These are phyloP conservation scores for Meriones unguiculatus DNA, from an alignment of 2,113 vertebrate genomes.

Conservation along the genomic window DNA sequence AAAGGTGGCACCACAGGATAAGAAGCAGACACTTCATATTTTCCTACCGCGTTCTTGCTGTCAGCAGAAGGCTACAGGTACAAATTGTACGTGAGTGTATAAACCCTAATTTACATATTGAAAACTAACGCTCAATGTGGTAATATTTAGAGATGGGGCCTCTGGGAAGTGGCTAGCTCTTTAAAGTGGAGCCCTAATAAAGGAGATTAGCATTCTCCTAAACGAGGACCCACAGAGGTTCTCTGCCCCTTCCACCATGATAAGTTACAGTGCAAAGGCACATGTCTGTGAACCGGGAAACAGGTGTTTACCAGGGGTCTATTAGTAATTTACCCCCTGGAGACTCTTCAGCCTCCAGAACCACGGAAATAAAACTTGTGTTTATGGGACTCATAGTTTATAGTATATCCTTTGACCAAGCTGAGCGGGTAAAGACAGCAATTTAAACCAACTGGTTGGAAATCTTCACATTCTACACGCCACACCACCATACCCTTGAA, in stretches of 20 bases:
- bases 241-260: not conserved
- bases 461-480: not conserved
- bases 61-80: not conserved
- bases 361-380: not conserved
- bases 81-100: not conserved
- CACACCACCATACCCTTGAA: not conserved
- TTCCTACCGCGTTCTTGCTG: not conserved
- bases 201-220: not conserved
- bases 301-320: too few species aligned
- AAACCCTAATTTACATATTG: not conserved
- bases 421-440: not conserved
- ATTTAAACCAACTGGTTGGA: not conserved
- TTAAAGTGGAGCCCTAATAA: not conserved
- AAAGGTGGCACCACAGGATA: not conserved
- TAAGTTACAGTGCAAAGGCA: not conserved
- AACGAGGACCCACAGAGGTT: not conserved
- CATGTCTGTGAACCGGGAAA: not conserved
- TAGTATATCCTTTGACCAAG: not conserved
- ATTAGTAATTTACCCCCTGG: not conserved
- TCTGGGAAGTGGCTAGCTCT: not conserved
- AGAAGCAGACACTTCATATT: not conserved
- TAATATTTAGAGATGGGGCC: not conserved
- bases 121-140: not conserved
- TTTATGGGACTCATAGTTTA: not conserved
- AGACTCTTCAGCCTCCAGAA: not conserved